Conservation (phyloP, 2,888 invertebrate genomes). For the Exephanes ischioxanthus region DNA sequence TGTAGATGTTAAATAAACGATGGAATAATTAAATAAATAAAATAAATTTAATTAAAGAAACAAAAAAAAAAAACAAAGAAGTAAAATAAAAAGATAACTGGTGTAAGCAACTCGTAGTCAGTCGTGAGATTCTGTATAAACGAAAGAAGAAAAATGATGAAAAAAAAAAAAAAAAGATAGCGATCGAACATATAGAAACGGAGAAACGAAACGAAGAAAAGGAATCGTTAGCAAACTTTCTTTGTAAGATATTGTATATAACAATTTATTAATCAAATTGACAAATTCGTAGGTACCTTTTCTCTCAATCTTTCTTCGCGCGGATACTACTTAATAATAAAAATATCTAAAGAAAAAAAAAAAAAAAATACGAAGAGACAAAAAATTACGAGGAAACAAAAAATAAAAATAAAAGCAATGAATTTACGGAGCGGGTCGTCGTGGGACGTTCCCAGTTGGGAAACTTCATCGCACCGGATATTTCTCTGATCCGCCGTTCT, state of each 20-base stretch:
- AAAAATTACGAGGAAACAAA: slow-evolving; percentile 15
- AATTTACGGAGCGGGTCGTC: slow-evolving; percentile 13
- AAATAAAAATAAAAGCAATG: slow-evolving; percentile 14
- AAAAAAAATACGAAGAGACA: slow-evolving; percentile 66
- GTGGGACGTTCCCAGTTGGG: not conserved
- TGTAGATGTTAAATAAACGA: slow-evolving; percentile 80
- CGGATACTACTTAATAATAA: slow-evolving; percentile 73
- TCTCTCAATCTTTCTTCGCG: slow-evolving; percentile 78
- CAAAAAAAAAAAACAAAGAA: slow-evolving; percentile 71
- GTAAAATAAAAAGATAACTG: slow-evolving; percentile 73
- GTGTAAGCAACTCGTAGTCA: slow-evolving; percentile 63
- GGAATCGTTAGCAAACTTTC: slow-evolving; percentile 81
- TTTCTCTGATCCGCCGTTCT: slow-evolving; percentile 20
- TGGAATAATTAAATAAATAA: slow-evolving; percentile 75
- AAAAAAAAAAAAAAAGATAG: not conserved
- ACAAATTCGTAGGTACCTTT: slow-evolving; percentile 82
- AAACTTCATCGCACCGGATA: not conserved
- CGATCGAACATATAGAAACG: slow-evolving; percentile 63
- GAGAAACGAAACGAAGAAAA: slow-evolving; percentile 79
- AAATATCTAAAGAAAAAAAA: not conserved
- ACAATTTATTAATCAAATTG: slow-evolving; percentile 84
- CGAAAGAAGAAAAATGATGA: slow-evolving; percentile 40
- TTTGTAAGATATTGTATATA: slow-evolving; percentile 85
- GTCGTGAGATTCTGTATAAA: slow-evolving; percentile 60
- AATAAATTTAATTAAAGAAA: slow-evolving; percentile 78